Evolutionary conservation across 1,140 invertebrate genomes (phyloP).

Genomic region (Microplitis demolitor): DNA sequence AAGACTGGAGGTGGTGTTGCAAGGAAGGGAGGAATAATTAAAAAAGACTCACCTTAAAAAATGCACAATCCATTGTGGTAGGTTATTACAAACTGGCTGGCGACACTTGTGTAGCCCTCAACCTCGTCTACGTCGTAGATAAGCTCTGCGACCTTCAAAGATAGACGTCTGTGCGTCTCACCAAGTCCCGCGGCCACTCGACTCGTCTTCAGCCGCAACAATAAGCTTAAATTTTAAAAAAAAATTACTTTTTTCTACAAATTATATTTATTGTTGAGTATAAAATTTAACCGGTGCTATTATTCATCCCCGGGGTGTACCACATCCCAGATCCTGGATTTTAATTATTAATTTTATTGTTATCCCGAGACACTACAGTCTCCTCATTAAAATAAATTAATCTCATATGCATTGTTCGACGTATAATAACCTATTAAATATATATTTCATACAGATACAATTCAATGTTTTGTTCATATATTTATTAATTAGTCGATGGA

Average conservation of each 20-base stretch:
- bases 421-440: too few species aligned
- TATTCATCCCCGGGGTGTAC: too few species aligned
- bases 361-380: too few species aligned
- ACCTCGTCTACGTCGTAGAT: background rate
- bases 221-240: slow-evolving; percentile 2
- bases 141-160: background rate
- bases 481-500: too few species aligned
- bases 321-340: too few species aligned
- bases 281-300: too few species aligned
- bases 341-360: too few species aligned
- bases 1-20: background rate
- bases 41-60: slow-evolving; percentile 40
- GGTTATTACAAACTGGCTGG: slow-evolving; percentile 39
- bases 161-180: background rate
- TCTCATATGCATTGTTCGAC: too few species aligned
- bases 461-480: too few species aligned
- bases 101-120: slow-evolving; percentile 27
- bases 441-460: too few species aligned
- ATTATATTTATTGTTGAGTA: too few species aligned
- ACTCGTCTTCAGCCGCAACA: background rate
- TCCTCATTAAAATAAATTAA: too few species aligned
- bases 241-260: background rate
- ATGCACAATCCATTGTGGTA: slow-evolving; percentile 49
- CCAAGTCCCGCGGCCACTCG: background rate
- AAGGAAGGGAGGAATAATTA: background rate